Percentiles rank a stretch among this genome's conserved stretches.
Evolutionary conservation across 2,797 vertebrate species (phyloP).

Genomic region (Uromys caudimaculatus): DNA sequence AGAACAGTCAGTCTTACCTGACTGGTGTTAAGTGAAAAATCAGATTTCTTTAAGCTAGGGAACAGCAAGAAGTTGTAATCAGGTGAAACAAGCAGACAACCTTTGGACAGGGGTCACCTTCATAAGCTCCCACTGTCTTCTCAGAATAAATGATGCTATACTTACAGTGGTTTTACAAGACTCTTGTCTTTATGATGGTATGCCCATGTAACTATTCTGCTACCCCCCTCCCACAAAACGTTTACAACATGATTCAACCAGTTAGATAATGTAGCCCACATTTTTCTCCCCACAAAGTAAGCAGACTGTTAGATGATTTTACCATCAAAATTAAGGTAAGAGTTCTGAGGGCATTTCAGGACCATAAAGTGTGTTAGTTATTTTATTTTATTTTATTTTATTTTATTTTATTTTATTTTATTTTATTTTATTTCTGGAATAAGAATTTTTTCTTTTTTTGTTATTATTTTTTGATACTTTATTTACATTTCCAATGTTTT

Average conservation of each 20-base stretch:
- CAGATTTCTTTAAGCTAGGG: neutral
- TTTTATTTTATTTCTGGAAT: too few species aligned
- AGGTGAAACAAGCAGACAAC: neutral
- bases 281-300: neutral
- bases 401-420: too few species aligned
- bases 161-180: neutral
- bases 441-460: too few species aligned
- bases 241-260: neutral
- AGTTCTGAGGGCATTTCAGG: neutral
- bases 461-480: too few species aligned
- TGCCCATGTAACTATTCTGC: neutral
- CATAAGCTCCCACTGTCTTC: neutral
- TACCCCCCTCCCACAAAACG: neutral
- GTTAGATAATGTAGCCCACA: neutral
- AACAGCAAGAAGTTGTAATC: neutral
- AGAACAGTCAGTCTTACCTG: neutral
- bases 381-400: too few species aligned
- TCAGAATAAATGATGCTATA: neutral
- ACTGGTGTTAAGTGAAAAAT: constrained; percentile 24
- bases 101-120: neutral
- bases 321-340: neutral
- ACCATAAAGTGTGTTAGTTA: neutral
- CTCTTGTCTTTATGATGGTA: neutral
- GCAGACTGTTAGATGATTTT: too few species aligned
- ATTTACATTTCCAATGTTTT: too few species aligned